phyloP scores from a whole-genome alignment of 2,113 vertebrate species.

The Heliornis fulica region DNA sequence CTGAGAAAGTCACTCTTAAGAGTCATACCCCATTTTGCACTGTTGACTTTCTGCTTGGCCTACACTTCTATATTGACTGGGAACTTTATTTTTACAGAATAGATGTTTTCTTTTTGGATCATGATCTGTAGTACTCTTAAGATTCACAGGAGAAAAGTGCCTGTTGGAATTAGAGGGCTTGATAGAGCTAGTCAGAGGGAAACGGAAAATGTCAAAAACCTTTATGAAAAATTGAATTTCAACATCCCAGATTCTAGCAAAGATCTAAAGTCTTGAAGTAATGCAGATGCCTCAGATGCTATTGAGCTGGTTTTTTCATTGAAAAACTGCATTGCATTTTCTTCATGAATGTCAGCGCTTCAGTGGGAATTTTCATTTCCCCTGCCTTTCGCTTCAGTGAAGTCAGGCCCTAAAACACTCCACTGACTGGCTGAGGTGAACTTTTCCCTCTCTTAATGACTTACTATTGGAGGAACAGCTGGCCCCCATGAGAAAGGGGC shows the following conservation, averaged over 20 bases:
- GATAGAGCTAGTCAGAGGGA: not conserved
- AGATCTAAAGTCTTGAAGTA: not conserved
- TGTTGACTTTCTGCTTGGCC: not conserved
- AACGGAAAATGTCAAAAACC: not conserved
- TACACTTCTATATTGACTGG: not conserved
- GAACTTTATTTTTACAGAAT: not conserved
- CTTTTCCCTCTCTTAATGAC: not conserved
- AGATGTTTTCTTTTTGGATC: not conserved
- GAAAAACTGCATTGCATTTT: not conserved
- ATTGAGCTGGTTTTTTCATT: not conserved
- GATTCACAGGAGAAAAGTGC: not conserved
- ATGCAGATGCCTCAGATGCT: not conserved
- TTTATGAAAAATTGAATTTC: not conserved
- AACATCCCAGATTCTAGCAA: not conserved
- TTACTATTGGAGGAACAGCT: not conserved
- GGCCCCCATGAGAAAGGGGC: not conserved
- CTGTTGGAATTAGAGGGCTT: not conserved
- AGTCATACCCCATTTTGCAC: not conserved
- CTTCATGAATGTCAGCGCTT: not conserved
- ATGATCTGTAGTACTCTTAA: not conserved
- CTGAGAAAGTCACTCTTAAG: not conserved
- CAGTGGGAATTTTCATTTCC: not conserved
- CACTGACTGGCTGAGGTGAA: not conserved
- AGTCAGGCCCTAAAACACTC: not conserved
- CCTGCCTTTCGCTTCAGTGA: not conserved